phyloP scores from a whole-genome alignment of 2,113 vertebrate species.

The Silurus asotus region DNA sequence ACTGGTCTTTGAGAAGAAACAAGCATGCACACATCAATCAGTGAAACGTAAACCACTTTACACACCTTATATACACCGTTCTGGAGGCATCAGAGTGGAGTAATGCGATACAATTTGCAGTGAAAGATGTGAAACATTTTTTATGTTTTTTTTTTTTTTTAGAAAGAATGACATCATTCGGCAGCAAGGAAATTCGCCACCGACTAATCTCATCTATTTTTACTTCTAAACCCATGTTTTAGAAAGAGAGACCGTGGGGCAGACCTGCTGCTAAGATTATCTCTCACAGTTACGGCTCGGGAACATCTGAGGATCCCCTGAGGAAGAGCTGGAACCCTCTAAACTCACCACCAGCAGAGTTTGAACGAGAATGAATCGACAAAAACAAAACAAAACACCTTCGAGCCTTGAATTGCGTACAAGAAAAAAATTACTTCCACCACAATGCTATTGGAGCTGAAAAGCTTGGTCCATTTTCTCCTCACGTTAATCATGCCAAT shows the following conservation, averaged over 20 bases:
- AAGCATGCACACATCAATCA: background rate
- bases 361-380: background rate
- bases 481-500: background rate
- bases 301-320: background rate
- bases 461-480: background rate
- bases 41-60: background rate
- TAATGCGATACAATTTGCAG: background rate
- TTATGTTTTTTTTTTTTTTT: background rate
- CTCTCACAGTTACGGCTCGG: background rate
- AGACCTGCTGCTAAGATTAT: background rate
- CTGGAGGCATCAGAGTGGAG: no score
- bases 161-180: background rate
- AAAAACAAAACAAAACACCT: background rate
- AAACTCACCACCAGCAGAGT: background rate
- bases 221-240: background rate
- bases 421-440: background rate
- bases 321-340: background rate
- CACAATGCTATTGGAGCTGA: background rate
- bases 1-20: conserved; percentile 9
- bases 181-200: background rate
- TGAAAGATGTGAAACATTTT: no score
- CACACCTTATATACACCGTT: background rate
- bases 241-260: background rate
- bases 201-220: background rate
- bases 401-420: background rate